A percentile compares a stretch with the other conserved stretches of the same genome.
These are phyloP conservation scores for Blastomussa wellsi DNA, from an alignment of 92 coral and sea anemone genomes.

Conservation along the genomic window DNA sequence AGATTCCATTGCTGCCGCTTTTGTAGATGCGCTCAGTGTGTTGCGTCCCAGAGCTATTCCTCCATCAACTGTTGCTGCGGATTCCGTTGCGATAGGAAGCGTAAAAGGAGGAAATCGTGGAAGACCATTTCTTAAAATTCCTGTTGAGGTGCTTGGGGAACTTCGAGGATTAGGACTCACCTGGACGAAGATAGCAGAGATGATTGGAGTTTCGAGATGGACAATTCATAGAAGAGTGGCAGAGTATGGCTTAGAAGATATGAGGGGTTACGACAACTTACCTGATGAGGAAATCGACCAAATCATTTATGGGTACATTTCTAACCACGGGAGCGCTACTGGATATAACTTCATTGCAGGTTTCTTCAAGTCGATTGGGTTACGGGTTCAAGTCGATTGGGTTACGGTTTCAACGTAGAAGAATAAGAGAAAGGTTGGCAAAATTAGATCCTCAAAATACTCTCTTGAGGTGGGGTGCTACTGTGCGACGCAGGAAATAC, in stretches of 20 bases:
- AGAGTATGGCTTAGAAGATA: background rate
- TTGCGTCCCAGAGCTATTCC: too few species aligned
- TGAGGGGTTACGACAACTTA: background rate
- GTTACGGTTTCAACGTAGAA: background rate
- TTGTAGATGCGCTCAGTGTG: background rate
- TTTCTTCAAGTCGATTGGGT: background rate
- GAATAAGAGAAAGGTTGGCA: too few species aligned
- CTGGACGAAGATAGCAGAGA: too few species aligned
- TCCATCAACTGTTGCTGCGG: slow-evolving; percentile 4
- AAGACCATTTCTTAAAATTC: slow-evolving; percentile 19
- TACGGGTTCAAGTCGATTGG: too few species aligned
- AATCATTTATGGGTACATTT: too few species aligned
- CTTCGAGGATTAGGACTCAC: too few species aligned
- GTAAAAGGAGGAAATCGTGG: slow-evolving; percentile 30
- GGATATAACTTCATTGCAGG: background rate
- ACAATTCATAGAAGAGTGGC: background rate
- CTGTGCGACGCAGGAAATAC: too few species aligned
- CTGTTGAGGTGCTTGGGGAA: too few species aligned
- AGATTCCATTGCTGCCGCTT: slow-evolving; percentile 1
- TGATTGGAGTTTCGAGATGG: too few species aligned
- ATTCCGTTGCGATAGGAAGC: slow-evolving; percentile 17
- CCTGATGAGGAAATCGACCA: background rate
- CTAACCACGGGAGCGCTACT: too few species aligned
- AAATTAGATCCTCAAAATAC: too few species aligned
- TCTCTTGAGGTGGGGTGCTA: too few species aligned